Conservation (phyloP, 2,888 invertebrate genomes). For the Glyphotaelius pellucidus region DNA sequence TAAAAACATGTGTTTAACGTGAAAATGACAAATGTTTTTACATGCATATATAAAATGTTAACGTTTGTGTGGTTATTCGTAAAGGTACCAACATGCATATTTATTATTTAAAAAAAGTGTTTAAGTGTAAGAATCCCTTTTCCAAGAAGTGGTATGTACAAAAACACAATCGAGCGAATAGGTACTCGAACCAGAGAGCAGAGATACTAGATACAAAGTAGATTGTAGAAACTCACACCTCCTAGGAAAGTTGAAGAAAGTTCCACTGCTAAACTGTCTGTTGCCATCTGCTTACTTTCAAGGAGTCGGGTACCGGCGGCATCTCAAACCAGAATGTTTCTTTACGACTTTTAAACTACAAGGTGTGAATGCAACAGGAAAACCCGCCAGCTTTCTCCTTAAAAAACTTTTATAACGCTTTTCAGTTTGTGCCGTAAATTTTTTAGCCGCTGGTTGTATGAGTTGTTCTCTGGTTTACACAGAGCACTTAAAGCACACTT, state of each 20-base stretch:
- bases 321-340: conserved; percentile 49
- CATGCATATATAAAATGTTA: no score
- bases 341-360: conserved; percentile 60
- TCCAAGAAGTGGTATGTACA: background rate
- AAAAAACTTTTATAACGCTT: conserved; percentile 52
- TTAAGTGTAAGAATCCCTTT: background rate
- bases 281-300: conserved; percentile 40
- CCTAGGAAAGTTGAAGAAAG: conserved; percentile 21
- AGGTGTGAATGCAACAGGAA: conserved; percentile 57
- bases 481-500: background rate
- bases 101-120: no score
- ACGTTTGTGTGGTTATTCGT: no score
- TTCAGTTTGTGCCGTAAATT: conserved; percentile 37
- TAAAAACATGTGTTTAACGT: no score
- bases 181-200: background rate
- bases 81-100: no score
- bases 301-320: conserved; percentile 13
- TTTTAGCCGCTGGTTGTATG: conserved; percentile 20
- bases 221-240: background rate
- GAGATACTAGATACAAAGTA: background rate
- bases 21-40: no score
- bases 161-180: background rate
- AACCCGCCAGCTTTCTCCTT: conserved; percentile 4
- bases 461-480: conserved; percentile 42
- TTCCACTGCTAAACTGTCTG: conserved; percentile 14